These are phyloP conservation scores for Kradibia gibbosae DNA, from an alignment of 1,140 invertebrate genomes.

Conservation along the genomic window DNA sequence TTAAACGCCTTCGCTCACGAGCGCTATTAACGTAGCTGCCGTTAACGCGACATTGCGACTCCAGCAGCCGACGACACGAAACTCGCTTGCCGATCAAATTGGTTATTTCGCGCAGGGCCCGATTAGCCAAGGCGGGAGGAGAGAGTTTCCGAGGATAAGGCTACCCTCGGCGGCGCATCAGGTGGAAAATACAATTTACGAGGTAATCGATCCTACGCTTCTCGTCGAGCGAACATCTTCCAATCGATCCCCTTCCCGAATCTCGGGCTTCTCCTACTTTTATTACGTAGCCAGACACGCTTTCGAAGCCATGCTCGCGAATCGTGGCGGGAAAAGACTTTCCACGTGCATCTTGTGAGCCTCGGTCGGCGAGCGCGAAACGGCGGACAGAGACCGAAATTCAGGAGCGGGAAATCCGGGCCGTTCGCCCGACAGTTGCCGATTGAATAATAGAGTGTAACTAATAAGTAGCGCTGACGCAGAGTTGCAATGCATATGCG, in stretches of 20 bases:
- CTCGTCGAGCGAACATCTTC: not conserved
- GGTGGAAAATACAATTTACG: no score
- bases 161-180: no score
- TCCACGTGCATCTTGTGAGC: not conserved
- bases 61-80: not conserved
- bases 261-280: not conserved
- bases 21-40: not conserved
- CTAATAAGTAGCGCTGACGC: constrained; percentile 33
- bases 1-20: not conserved
- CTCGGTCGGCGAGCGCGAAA: not conserved
- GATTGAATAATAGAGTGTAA: constrained; percentile 41
- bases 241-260: not conserved
- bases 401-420: constrained; percentile 15
- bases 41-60: no score
- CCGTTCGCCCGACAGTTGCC: constrained; percentile 20
- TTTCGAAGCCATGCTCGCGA: not conserved
- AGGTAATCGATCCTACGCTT: not conserved
- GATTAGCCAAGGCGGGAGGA: not conserved
- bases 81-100: no score
- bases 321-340: not conserved
- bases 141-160: no score
- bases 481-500: not conserved
- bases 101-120: no score
- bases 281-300: no score
- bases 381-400: constrained; percentile 17